Evolutionary conservation across 2,888 invertebrate species (phyloP), one percentile per base, ranked within the genome.

Genomic region (Eupelmus urozonus): DNA sequence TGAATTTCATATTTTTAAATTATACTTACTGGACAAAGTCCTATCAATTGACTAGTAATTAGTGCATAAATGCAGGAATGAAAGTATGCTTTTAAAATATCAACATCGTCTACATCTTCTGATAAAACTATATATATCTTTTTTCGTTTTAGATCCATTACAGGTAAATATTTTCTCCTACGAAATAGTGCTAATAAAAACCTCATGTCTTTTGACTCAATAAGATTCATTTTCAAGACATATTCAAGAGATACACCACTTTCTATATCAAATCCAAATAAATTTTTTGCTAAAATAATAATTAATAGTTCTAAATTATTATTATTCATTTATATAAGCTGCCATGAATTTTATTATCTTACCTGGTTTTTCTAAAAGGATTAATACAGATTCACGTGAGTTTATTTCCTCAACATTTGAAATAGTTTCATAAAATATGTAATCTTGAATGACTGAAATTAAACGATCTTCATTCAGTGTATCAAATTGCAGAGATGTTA

Each of bases 391-490:
- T 90, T 98, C 97, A 79, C 90, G 90, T 81, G 90, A 90, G 87
- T 97, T 97, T 2, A 94, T 92, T 82, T 92, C 90, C 80, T 91
- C 90, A 0, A 96, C 94, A n/a, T 91, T 90, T 0, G 93, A 90
- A 81, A 96, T 91, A 0, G 91, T 88, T 73, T 93, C 93, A 23
- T 91, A 90, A 23, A 90, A 90, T 75, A 96, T 90, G 88, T 94
- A 97, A 67, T 92, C 91, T 81, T 94, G 92, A 27, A 97, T 90
- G 0, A 94, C 90, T 75, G 95, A 91, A 23, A 94, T 90, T 82
- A 96, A 93, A 66, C 98, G 92, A 29, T 95, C 93, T 84, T 93
- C 94, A 88, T 98, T 98, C 53, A 98, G 92, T 0, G 95, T 94
- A 82, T 93, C 93, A 87, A 98, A 92, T 82, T 94, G 93, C 11